Base-by-base conservation (phyloP, 2,113 vertebrate genomes). In the Naja naja region DNA sequence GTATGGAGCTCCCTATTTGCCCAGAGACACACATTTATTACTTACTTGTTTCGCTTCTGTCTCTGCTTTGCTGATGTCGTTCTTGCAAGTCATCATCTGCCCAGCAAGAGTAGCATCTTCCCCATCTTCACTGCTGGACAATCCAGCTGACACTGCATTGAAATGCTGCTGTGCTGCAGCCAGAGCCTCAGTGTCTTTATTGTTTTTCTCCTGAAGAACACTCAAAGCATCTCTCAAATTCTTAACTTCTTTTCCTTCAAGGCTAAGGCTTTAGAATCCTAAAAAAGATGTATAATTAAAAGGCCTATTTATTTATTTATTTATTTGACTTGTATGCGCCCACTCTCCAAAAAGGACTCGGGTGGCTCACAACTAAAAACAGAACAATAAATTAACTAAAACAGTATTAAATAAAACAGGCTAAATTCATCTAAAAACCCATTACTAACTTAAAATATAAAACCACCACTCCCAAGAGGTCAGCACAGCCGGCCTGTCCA, bases 1-100 rank as follows among this genome's bases (percentile, higher is more conserved):
- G 5, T 3, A 74, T 0, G 5, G 5, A 39, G 69, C n/a, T 18
- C 69, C 69, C 69, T 86, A 45, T 60, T 93, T 89, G 49, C 91
- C 89, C 93, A 93, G 39, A 88, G 54, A 53, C 4, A 85, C 7
- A 14, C 56, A n/a, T 22, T 11, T 1, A 89, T 18, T 91, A 30
- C 85, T 96, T 97, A 99, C 99, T 98, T 99, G 99, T 94, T 99
- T 99, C 94, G 98, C 98, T 93, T 99, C 99, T 0, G 99, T 99
- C 86, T 98, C 97, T 3, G 98, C 98, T 96, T 99, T 99, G 97
- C 98, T 99, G 58, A 98, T 99, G 81, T 99, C 99, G 91, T 98
- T 99, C 96, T 99, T 99, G 97, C 99, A 99, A 86, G 97, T 93
- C 98, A 99, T 98, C 98, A 99, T 99, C 93, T 99, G 99, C 1